phyloP scores from a whole-genome alignment of 2,113 vertebrate genomes.

The Syngnathus floridae region DNA sequence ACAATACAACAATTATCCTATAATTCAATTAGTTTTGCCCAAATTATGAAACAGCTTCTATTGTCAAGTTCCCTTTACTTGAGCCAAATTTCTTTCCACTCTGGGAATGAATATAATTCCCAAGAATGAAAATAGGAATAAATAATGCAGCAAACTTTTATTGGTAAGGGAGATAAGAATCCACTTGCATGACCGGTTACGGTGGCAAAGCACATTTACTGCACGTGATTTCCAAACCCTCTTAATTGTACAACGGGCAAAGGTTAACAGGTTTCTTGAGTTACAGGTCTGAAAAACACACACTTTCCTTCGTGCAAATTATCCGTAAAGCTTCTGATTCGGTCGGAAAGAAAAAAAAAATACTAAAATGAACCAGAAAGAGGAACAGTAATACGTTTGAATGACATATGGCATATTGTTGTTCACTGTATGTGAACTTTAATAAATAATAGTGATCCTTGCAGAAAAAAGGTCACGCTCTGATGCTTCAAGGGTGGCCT shows the following conservation, averaged over 20 bases:
- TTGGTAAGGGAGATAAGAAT: conserved; percentile 1
- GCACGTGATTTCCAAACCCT: conserved; percentile 28
- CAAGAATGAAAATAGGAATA: not conserved
- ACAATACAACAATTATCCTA: not conserved
- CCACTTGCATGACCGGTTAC: conserved; percentile 9
- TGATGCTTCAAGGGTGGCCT: conserved; percentile 24
- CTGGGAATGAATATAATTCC: not conserved
- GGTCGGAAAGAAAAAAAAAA: not conserved
- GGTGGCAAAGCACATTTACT: not conserved
- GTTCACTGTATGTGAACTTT: conserved; percentile 11
- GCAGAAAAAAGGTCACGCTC: conserved; percentile 22
- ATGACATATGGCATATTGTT: conserved; percentile 16
- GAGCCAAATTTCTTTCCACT: not conserved
- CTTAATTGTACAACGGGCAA: conserved; percentile 26
- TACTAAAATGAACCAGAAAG: not conserved
- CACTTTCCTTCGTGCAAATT: not conserved
- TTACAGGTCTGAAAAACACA: conserved; percentile 11
- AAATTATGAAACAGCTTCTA: not conserved
- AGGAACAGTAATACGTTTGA: not conserved
- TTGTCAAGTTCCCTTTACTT: not conserved
- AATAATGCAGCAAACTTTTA: conserved; percentile 17
- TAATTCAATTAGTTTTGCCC: not conserved
- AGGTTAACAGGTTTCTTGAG: conserved; percentile 4
- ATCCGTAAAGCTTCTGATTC: not conserved
- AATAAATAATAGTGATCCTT: conserved; percentile 43